Evolutionary conservation across 2,797 vertebrate genomes (phyloP), one percentile per base, ranked within the genome.

Genomic region (Muscicapa comitata): DNA sequence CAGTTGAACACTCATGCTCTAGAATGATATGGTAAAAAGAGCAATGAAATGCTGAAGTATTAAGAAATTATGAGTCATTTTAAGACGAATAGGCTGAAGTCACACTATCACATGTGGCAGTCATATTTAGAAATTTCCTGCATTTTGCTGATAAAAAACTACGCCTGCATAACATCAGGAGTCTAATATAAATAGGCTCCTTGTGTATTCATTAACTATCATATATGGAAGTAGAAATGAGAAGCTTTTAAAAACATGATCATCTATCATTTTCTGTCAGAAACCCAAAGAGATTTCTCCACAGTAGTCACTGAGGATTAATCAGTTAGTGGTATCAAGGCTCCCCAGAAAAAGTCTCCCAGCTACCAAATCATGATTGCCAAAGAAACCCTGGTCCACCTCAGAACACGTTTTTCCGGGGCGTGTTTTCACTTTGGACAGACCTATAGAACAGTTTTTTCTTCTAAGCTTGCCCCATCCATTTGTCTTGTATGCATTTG

Each of bases 1-100:
- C 18, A 53, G 31, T 68, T 65, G 40, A 90, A 80, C 25, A 78
- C 11, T 80, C 40, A 77, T 28, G 50, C 35, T 75, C 47, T 78
- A 61, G 88, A 86, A 94, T 35, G 13, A 54, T 50, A 31, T 5
- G 14, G 35, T 72, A 79, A 90, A 86, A 87, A 79, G 13, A 0
- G 4, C 25, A 72, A 86, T 61, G 70, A 90, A 93, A 86, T 54
- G 17, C 10, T 81, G 53, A 65, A 93, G 16, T 67, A 87, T 71
- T 82, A 76, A 37, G 72, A 48, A 94, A 87, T 86, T 67, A 50
- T 80, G 57, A 86, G 10, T 63, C 16, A 63, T 81, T 86, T 84
- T 61, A 80, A 88, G 54, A 86, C 29, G 54, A 83, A 65, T 78
- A 93, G 88, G 21, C 18, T 90, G 47, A 93, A 96, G 79, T 80